phyloP scores from a whole-genome alignment of 53 echinoderm and acorn worm genomes.

The Actinopyga echinites region DNA sequence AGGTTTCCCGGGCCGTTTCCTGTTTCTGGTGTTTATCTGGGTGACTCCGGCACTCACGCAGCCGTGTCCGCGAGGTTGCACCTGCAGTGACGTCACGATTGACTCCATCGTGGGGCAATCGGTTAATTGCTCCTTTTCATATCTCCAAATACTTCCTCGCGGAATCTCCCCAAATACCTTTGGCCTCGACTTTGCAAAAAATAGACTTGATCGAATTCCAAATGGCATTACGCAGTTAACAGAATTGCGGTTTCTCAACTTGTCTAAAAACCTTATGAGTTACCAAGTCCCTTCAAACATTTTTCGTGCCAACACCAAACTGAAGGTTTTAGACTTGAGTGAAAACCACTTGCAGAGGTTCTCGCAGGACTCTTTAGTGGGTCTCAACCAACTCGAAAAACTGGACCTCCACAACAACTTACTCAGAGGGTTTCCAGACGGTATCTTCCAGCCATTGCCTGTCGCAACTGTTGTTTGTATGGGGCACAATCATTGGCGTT shows the following conservation, averaged over 20 bases:
- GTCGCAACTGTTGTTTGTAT: neutral
- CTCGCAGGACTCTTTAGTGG: neutral
- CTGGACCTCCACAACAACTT: conserved; percentile 27
- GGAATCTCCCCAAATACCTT: neutral
- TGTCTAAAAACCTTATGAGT: conserved; percentile 22
- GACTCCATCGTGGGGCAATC: neutral
- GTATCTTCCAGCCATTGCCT: neutral
- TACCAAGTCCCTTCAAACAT: neutral
- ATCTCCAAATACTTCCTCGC: neutral
- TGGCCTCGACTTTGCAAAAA: conserved; percentile 3
- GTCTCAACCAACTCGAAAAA: neutral
- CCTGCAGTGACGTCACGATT: neutral
- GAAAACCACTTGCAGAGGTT: neutral
- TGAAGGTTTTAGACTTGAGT: conserved; percentile 17
- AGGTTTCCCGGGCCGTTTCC: too few species aligned
- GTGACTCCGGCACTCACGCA: too few species aligned
- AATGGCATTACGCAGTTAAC: conserved; percentile 11
- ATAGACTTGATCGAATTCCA: conserved; percentile 17
- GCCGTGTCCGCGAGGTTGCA: neutral
- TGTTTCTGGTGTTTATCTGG: too few species aligned
- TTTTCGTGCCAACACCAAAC: neutral
- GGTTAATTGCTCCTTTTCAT: conserved; percentile 1
- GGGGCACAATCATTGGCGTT: conserved; percentile 26
- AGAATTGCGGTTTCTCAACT: conserved; percentile 2
- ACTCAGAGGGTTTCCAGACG: neutral